Evolutionary conservation across 2,888 invertebrate genomes (phyloP), one percentile per base, ranked within the genome.

Genomic region (Scaeva pyrastri): DNA sequence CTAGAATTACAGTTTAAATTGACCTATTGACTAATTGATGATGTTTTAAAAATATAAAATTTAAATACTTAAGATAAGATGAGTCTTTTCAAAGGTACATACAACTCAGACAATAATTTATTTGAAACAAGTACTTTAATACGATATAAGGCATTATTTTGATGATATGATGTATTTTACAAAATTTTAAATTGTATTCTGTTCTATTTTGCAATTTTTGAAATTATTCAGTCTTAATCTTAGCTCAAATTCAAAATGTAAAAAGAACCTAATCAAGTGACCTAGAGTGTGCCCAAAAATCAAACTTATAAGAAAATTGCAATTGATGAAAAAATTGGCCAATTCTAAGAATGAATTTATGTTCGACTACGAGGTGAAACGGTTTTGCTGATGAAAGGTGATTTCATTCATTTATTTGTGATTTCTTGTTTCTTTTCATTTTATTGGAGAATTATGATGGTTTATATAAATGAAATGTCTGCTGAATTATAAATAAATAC

Each of bases 321-420:
- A 70, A 68, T 76, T 62, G 58, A 52, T n/a, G 19, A 21, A 60
- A 60, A 79, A 80, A 80, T 76, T 68, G 70, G 66, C 11, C 19
- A 73, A 77, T 77, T 81, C 72, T 12, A 16, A 39, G 68, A 81
- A 64, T 48, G 21, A 16, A 66, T 43, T 58, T 21, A 26, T 58
- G 75, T 73, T 68, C 64, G 41, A 64, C 50, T 19, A 64, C 64
- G 39, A 1, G 52, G 68, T 48, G 55, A 48, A 70, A 48, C 68
- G 41, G 66, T 76, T 71, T 41, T 41, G 41, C 64, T 64, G 16
- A 68, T n/a, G 36, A 36, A 62, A 72, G 66, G 72, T 79, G 74
- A 79, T 64, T 84, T 78, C 74, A 84, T 78, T 79, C 31, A 60
- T 56, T 11, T 16, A 26, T 14, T 12, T 14, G 5, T 5, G n/a